Base-by-base conservation (phyloP, 2,113 vertebrate genomes). In the Hippoglossus stenolepis region DNA sequence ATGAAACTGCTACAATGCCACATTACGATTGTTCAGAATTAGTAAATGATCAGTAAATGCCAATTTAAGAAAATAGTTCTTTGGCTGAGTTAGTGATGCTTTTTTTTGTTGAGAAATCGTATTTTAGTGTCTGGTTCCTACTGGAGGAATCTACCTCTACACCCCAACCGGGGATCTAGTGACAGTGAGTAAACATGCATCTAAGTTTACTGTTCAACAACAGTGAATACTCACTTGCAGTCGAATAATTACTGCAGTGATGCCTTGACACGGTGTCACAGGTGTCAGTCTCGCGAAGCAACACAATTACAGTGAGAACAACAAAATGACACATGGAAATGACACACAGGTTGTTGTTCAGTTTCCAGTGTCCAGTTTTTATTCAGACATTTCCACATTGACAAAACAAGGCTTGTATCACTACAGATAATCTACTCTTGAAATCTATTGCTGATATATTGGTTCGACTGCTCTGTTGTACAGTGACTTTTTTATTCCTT, bases 201-300 rank as follows among this genome's bases (percentile, higher is more conserved):
- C 62, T 26, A n/a, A 64, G 77, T 62, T 91, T 87, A 91, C 68
- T 82, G 78, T 86, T 91, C 82, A 87, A 82, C 83, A 68, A 58
- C 17, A 60, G 74, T 26, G 13, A 70, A 76, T 56, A 70, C 70
- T 79, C 31, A 65, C 54, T 56, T 31, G 47, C 6, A 65, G 2
- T 24, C 24, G 24, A 18, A 83, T 20, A 83, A 91, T 89, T 90
- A 74, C 83, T 26, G 59, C 38, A 38, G 35, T 40, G 53, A 79
- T 67, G 68, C 49, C 54, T 40, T 9, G 20, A 64, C 70, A 78
- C 56, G 73, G 62, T 75, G 23, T 65, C 35, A 62, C 26, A 67
- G 26, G 26, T 35, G 65, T 64, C 31, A 58, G 9, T 38, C 61
- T 21, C 18, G 10, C 75, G 31, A 40, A 71, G 58, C 49, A 28